Base-by-base conservation (phyloP, 2,888 invertebrate genomes). In the Troides oblongomaculatus region DNA sequence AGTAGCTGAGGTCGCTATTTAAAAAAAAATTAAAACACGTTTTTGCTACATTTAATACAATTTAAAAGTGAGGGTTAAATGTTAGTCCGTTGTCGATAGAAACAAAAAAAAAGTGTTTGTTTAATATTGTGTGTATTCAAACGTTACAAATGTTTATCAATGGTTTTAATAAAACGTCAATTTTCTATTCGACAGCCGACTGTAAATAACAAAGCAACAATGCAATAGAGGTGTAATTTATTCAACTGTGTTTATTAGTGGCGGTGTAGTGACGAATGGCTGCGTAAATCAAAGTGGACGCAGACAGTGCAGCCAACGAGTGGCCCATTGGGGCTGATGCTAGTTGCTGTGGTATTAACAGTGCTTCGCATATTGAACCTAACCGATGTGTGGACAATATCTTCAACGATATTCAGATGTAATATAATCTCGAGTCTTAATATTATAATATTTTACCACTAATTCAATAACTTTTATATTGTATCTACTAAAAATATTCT, bases 181-280 rank as follows among this genome's bases (percentile, higher is more conserved):
- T 50, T 62, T 46, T 62, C 46, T 62, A 39, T 67, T 67, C 56
- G 62, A 56, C 39, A 62, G 65, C 25, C 10, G 8, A 36, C 62
- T 57, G 23, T 57, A 62, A 62, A 67, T 43, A 67, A 67, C 53
- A 62, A 67, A 21, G 43, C 39, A 67, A 67, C 62, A 67, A 62
- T 62, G 62, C 23, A 62, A 67, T 62, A 25, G 56, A 62, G 25
- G 56, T 43, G 61, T 67, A 62, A 67, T 67, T 67, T 67, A 67
- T 62, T 62, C 56, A 67, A 67, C 67, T 67, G 56, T 67, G 67
- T 62, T 67, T 67, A 67, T 67, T 67, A 67, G 62, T 43, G 67
- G 56, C 62, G 57, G 57, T 43, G 39, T 62, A 61, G 57, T 67
- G 57, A 67, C 39, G 57, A 67, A 67, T 62, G 67, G 43, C 57